Evolutionary conservation across 2,113 vertebrate species (phyloP).

Genomic region (Vulpes lagopus): DNA sequence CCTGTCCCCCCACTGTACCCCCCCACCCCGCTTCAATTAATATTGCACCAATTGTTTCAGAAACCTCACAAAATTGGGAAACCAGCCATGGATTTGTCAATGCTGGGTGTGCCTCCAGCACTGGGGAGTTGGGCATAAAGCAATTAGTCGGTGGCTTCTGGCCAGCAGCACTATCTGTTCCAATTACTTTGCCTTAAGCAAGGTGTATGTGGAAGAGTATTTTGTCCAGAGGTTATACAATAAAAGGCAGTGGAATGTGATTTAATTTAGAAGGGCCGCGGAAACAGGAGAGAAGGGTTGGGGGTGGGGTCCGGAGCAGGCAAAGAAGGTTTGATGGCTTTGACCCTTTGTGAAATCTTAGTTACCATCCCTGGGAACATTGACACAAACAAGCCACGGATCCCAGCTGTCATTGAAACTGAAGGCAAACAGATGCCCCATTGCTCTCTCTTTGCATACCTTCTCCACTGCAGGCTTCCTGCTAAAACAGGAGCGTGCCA

Average conservation of each 20-base stretch:
- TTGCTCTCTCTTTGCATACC: slow-evolving; percentile 76
- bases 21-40: neutral
- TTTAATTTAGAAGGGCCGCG: slow-evolving; percentile 65
- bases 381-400: slow-evolving; percentile 66
- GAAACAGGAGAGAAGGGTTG: neutral
- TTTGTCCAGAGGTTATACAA: slow-evolving; percentile 67
- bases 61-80: slow-evolving; percentile 71
- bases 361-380: neutral
- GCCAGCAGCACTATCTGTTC: slow-evolving; percentile 49
- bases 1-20: rapidly evolving
- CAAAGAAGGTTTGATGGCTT: slow-evolving; percentile 10
- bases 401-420: slow-evolving; percentile 82
- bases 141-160: slow-evolving; percentile 53
- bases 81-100: slow-evolving; percentile 51
- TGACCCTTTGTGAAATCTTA: slow-evolving; percentile 50
- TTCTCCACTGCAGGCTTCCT: slow-evolving; percentile 86
- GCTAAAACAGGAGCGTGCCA: slow-evolving; percentile 83
- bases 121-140: slow-evolving; percentile 34
- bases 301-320: neutral
- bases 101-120: slow-evolving; percentile 60
- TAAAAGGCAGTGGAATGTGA: slow-evolving; percentile 69
- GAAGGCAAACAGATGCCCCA: slow-evolving; percentile 84
- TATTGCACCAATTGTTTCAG: slow-evolving; percentile 68
- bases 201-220: neutral
- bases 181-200: slow-evolving; percentile 63